Percentiles rank a stretch among this genome's conserved stretches.
Evolutionary conservation across 2,113 vertebrate species (phyloP).

Genomic region (Stigmatopora argus): DNA sequence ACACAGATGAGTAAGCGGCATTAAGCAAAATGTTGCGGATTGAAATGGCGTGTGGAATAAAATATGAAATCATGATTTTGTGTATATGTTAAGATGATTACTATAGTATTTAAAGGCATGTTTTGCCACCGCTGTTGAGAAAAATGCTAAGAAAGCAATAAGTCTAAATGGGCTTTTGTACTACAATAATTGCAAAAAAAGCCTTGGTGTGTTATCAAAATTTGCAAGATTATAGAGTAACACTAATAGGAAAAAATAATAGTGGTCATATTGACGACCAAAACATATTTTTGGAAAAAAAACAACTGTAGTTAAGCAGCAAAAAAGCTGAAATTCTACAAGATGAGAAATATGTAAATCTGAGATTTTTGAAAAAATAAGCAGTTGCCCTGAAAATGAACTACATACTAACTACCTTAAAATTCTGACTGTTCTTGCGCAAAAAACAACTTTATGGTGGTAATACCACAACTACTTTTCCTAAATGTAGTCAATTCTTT

Average conservation of each 20-base stretch:
- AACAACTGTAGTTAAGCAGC: no score
- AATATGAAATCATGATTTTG: background rate
- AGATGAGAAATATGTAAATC: no score
- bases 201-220: background rate
- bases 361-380: no score
- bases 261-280: no score
- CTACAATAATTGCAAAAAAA: no score
- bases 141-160: no score
- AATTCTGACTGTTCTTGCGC: background rate
- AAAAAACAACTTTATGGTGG: background rate
- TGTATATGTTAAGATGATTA: background rate
- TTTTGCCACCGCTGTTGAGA: no score
- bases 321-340: no score
- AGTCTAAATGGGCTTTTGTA: no score
- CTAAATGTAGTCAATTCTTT: background rate
- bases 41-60: slow-evolving; percentile 5
- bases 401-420: background rate
- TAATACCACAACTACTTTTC: background rate
- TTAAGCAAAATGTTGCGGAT: slow-evolving; percentile 17
- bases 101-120: no score
- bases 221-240: background rate
- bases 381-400: background rate
- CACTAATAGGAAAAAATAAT: background rate
- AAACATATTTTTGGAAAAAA: no score
- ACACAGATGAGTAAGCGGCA: slow-evolving; percentile 49